phyloP scores from a whole-genome alignment of 2,113 vertebrate species.

The Ptyas mucosa region DNA sequence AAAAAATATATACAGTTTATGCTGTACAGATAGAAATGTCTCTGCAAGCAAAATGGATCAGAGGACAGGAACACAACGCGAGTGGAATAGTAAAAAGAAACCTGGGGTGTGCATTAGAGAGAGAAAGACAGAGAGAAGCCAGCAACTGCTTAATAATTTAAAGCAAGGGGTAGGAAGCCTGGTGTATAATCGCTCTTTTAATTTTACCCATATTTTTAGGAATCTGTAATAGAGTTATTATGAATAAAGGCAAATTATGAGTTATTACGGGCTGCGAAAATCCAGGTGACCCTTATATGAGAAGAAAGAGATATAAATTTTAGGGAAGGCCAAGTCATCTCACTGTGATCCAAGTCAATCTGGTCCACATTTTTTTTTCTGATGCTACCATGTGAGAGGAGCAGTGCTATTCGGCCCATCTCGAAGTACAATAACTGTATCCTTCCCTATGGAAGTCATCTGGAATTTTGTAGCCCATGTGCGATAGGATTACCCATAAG shows the following conservation, averaged over 20 bases:
- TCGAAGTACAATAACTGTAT: background rate
- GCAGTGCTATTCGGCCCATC: background rate
- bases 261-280: background rate
- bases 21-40: background rate
- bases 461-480: background rate
- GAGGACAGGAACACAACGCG: background rate
- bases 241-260: background rate
- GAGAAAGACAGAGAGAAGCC: background rate
- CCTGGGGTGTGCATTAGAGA: background rate
- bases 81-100: background rate
- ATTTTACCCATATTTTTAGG: background rate
- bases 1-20: background rate
- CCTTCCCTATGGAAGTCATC: background rate
- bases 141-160: background rate
- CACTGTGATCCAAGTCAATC: background rate
- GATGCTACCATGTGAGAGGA: background rate
- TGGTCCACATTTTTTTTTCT: background rate
- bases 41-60: slow-evolving; percentile 14
- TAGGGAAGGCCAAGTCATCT: background rate
- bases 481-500: background rate
- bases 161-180: background rate
- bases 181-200: background rate
- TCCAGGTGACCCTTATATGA: background rate
- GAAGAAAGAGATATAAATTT: background rate
- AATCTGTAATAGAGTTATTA: background rate